Percentiles rank a stretch among this genome's conserved stretches.
These are phyloP conservation scores for Pangasianodon gigas DNA, from an alignment of 2,113 vertebrate species.

Conservation along the genomic window DNA sequence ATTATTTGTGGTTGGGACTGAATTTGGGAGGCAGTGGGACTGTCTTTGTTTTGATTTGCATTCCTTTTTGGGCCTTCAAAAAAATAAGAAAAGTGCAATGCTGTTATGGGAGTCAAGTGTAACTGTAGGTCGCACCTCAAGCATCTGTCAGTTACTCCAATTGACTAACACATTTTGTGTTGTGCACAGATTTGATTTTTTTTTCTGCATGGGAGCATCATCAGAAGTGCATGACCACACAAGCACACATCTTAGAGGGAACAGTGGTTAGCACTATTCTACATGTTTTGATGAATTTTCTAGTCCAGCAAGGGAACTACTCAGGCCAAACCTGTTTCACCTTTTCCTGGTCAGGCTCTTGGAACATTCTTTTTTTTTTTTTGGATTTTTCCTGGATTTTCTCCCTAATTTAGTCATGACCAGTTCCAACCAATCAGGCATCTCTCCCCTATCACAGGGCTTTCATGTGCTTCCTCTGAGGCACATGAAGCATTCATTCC, in stretches of 20 bases:
- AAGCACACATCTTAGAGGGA: not conserved
- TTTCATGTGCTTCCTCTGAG: not conserved
- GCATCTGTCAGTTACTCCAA: not conserved
- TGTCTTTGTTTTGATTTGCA: not conserved
- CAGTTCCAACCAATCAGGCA: not conserved
- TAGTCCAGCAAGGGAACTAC: not conserved
- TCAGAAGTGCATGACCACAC: not conserved
- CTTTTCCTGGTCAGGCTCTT: not conserved
- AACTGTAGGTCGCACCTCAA: not conserved
- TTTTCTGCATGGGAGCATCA: not conserved
- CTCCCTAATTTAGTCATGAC: not conserved
- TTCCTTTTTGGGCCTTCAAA: not conserved
- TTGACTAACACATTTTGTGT: not conserved
- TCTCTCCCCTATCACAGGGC: not conserved
- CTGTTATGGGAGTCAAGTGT: not conserved
- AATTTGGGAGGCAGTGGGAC: not conserved
- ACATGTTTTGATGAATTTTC: not conserved
- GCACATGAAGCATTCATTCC: not conserved
- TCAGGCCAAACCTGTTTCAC: not conserved
- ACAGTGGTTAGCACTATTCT: not conserved
- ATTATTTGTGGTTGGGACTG: not conserved
- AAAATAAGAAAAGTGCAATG: not conserved
- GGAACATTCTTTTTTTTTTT: no score
- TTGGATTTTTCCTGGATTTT: not conserved
- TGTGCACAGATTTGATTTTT: not conserved